Evolutionary conservation across 2,797 vertebrate genomes (phyloP).

Genomic region (Salmo trutta): DNA sequence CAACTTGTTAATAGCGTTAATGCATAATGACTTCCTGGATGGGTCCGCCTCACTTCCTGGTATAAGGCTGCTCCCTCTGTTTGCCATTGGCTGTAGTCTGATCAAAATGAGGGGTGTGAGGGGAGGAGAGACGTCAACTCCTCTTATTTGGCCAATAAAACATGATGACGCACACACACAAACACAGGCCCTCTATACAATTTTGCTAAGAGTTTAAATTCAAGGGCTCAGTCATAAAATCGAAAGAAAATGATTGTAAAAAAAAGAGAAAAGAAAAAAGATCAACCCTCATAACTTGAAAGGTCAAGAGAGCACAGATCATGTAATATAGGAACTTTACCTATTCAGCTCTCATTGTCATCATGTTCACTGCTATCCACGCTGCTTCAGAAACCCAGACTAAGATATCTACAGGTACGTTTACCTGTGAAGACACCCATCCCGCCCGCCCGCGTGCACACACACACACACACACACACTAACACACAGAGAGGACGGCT

Average conservation of each 20-base stretch:
- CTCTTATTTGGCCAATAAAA: constrained; percentile 8
- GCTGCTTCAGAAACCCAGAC: neutral
- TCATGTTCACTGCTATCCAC: neutral
- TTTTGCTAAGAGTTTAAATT: neutral
- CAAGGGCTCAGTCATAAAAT: neutral
- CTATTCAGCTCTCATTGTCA: neutral
- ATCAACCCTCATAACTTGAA: neutral
- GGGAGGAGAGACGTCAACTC: constrained; percentile 1
- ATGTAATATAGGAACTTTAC: neutral
- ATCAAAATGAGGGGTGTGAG: neutral
- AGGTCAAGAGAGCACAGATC: neutral
- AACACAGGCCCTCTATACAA: no score
- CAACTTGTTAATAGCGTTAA: constrained; percentile 10
- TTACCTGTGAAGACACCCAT: neutral
- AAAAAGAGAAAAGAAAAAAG: no score
- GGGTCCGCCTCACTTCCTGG: neutral
- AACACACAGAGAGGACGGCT: neutral
- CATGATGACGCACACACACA: neutral
- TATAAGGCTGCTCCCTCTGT: neutral
- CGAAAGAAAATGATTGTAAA: neutral
- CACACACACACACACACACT: neutral
- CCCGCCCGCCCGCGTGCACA: no score
- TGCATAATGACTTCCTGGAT: neutral
- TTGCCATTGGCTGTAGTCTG: neutral
- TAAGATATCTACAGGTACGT: neutral